Base-by-base conservation (phyloP, 2,888 invertebrate species). In the Synergus gifuensis region DNA sequence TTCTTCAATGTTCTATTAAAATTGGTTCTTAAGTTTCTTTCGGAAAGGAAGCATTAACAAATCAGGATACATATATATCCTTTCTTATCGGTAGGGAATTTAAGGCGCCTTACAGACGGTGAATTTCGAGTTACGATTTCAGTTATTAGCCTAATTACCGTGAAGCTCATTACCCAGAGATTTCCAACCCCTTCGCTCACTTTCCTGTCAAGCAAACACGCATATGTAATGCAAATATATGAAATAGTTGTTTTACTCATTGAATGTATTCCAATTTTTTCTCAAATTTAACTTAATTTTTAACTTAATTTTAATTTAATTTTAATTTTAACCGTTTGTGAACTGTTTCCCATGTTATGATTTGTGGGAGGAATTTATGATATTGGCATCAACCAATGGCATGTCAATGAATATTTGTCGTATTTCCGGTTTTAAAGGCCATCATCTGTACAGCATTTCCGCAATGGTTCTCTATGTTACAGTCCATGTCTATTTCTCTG, bases 61-160 rank as follows among this genome's bases (percentile, higher is more conserved):
- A 73, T 73, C 36, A 73, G 69, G 69, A 73, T 54, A 73, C 69
- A 73, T 69, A 28, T 69, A 49, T 69, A 69, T 28, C 46, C 28
- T 69, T 69, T 16, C 46, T 69, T 69, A 69, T 69, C 49, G 46
- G 69, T 0, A 28, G 16, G 2, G 46, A 49, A 66, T 46, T 69
- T 16, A 18, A 42, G 66, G 44, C 66, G 66, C 44, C 66, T 18
- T 42, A 42, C 44, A 42, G 69, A 16, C 49, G 49, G 69, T 69
- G 44, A 46, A 49, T 69, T 69, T 16, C 49, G 36, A 46, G 28
- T 73, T 69, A 73, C 69, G 28, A 73, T 73, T 73, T 54, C 36
- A 16, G 49, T 73, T 28, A 73, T 73, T 22, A 54, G n/a, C 49
- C 49, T 73, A 73, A 73, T 73, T 73, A 73, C 9, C 69, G 54